A percentile compares a stretch with the other conserved stretches of the same genome.
phyloP scores from a whole-genome alignment of 2,113 vertebrate species.

The Macquaria australasica region DNA sequence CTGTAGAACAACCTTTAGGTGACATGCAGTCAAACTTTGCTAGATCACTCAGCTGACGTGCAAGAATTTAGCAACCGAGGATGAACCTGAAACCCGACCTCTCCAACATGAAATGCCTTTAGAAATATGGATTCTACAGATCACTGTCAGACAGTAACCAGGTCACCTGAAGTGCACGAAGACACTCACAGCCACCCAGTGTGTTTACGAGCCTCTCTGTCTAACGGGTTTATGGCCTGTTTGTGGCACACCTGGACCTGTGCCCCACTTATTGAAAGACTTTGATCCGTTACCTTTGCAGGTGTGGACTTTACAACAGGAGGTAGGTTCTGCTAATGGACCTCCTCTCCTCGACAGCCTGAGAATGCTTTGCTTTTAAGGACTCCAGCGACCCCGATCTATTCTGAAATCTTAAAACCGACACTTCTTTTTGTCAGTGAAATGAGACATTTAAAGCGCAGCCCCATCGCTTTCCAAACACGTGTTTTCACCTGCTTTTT shows the following conservation, averaged over 20 bases:
- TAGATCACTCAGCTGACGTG: too few species aligned
- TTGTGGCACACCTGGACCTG: slow-evolving; percentile 53
- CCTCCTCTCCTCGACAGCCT: background rate
- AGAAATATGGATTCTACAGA: too few species aligned
- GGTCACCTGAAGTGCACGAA: background rate
- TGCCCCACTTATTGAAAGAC: slow-evolving; percentile 11
- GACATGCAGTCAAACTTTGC: too few species aligned
- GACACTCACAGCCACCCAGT: slow-evolving; percentile 1
- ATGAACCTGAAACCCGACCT: background rate
- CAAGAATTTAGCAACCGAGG: too few species aligned
- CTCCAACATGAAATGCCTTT: background rate
- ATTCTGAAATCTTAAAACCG: background rate
- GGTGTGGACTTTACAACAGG: slow-evolving; percentile 52
- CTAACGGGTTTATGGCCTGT: slow-evolving; percentile 43
- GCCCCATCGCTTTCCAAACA: background rate
- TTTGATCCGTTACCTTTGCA: slow-evolving; percentile 55
- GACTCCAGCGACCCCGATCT: background rate
- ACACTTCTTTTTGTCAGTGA: background rate
- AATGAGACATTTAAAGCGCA: background rate
- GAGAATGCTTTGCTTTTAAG: slow-evolving; percentile 9
- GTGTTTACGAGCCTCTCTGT: slow-evolving; percentile 3
- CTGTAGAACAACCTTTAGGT: too few species aligned
- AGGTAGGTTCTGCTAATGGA: background rate
- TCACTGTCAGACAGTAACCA: background rate
- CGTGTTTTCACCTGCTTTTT: background rate